Evolutionary conservation across 2,888 invertebrate genomes (phyloP).

Genomic region (Dione juno): DNA sequence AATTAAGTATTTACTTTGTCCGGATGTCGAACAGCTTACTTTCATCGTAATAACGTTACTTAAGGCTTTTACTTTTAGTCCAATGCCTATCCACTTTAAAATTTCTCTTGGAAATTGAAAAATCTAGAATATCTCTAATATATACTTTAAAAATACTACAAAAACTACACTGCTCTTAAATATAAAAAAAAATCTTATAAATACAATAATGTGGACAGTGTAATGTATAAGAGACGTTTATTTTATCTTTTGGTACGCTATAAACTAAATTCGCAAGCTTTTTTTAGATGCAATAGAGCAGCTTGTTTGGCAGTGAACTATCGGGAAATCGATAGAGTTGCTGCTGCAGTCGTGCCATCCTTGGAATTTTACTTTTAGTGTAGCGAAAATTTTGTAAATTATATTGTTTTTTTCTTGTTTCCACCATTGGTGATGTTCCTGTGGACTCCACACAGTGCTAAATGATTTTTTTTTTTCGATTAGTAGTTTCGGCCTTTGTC

Average conservation of each 20-base stretch:
- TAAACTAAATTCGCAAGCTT: background rate
- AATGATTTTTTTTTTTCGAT: too few relatives aligned
- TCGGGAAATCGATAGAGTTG: constrained; percentile 17
- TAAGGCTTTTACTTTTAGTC: background rate
- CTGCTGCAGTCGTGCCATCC: constrained; percentile 10
- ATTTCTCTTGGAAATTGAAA: background rate
- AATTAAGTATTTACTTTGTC: background rate
- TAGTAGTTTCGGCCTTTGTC: too few relatives aligned
- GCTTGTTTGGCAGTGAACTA: background rate
- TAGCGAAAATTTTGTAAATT: background rate
- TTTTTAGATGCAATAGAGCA: constrained; percentile 2
- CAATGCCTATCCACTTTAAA: background rate
- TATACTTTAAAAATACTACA: background rate
- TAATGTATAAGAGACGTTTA: background rate
- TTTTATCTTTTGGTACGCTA: background rate
- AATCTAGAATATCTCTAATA: background rate
- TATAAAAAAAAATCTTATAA: background rate
- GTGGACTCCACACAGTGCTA: too few relatives aligned
- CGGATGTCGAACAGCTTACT: constrained; percentile 8
- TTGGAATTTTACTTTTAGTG: background rate
- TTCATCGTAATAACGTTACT: constrained; percentile 5
- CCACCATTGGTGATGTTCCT: too few relatives aligned
- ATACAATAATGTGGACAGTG: background rate
- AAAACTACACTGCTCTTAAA: background rate
- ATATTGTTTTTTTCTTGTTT: too few relatives aligned